phyloP scores from a whole-genome alignment of 1,140 invertebrate genomes.

The Sminthurinus signatus region DNA sequence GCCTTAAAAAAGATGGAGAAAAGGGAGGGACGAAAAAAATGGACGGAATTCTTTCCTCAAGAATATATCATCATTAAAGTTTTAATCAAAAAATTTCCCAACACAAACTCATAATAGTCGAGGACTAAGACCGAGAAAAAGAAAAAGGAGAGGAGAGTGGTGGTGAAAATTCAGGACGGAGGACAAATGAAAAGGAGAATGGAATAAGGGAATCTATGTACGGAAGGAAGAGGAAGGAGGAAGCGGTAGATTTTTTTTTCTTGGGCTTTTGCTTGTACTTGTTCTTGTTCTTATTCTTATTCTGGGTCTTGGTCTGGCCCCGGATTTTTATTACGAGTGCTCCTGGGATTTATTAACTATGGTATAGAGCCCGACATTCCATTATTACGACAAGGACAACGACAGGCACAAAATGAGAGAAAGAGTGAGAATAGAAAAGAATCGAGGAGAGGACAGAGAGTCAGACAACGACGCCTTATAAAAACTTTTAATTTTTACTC shows the following conservation, averaged over 20 bases:
- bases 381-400: background rate
- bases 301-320: conserved; percentile 5
- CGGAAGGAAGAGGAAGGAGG: no score
- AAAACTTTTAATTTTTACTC: conserved; percentile 34
- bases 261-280: no score
- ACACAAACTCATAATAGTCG: conserved; percentile 5
- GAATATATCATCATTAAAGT: conserved; percentile 40
- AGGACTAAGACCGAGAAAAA: background rate
- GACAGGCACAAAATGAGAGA: background rate
- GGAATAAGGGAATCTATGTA: no score
- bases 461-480: background rate
- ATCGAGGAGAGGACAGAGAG: no score
- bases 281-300: no score
- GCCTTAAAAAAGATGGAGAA: no score
- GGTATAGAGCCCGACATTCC: background rate
- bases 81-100: conserved; percentile 37
- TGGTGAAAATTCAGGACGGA: no score
- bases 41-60: conserved; percentile 14
- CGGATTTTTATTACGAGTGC: conserved; percentile 22
- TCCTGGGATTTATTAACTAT: conserved; percentile 28
- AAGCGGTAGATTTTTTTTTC: no score
- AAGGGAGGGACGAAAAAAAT: no score
- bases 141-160: conserved; percentile 1
- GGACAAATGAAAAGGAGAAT: no score
- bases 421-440: background rate